Percentiles rank a stretch among this genome's conserved stretches.
phyloP scores from a whole-genome alignment of 2,113 vertebrate genomes.

The Strigops habroptila region DNA sequence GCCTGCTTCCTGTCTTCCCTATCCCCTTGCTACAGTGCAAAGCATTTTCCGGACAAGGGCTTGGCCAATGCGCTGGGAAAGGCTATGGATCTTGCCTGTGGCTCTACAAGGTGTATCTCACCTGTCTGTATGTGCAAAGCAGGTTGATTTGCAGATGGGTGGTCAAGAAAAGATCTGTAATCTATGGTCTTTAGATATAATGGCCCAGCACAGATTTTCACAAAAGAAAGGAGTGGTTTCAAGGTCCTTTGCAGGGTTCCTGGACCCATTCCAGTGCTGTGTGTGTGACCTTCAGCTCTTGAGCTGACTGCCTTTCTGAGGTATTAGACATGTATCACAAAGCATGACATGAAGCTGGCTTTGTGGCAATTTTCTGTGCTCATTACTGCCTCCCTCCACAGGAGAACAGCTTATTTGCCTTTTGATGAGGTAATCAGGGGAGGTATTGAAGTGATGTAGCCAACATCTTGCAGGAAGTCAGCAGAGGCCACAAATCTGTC shows the following conservation, averaged over 20 bases:
- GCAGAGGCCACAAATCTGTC: background rate
- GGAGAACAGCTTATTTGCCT: background rate
- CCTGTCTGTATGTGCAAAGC: fast-evolving
- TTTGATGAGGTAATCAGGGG: background rate
- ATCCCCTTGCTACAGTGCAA: background rate
- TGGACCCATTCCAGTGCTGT: background rate
- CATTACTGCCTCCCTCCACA: background rate
- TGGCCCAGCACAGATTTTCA: background rate
- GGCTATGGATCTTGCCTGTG: background rate
- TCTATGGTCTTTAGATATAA: fast-evolving
- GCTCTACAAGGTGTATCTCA: background rate
- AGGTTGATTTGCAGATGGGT: background rate
- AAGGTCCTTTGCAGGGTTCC: background rate
- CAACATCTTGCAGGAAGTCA: background rate
- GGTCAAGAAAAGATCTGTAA: background rate
- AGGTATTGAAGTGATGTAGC: background rate
- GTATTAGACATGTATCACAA: background rate
- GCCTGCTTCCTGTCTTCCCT: background rate
- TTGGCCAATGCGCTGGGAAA: background rate
- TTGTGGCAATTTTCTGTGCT: background rate
- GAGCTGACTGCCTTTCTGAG: background rate
- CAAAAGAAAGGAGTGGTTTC: background rate
- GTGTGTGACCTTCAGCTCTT: background rate
- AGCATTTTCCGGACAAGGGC: background rate
- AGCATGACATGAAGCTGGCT: background rate